Percentiles rank a stretch among this genome's conserved stretches.
Evolutionary conservation across 1,140 invertebrate species (phyloP).

Genomic region (Popillia japonica): DNA sequence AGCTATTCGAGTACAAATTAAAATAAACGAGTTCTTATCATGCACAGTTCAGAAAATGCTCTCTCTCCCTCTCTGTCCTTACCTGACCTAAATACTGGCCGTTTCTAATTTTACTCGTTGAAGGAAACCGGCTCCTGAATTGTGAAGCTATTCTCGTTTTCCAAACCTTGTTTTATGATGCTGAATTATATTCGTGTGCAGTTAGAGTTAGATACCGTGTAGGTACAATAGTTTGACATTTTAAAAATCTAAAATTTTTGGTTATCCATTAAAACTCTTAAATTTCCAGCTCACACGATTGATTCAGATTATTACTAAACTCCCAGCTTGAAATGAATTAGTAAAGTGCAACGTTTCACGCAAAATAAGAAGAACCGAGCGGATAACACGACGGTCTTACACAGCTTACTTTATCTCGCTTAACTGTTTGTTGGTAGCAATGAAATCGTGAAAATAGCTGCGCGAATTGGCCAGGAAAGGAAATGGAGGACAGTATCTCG

Average conservation of each 20-base stretch:
- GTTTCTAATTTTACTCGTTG: constrained; percentile 16
- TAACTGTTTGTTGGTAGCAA: neutral
- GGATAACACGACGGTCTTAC: neutral
- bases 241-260: no score
- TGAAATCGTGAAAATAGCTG: constrained; percentile 26
- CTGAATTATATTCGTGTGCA: no score
- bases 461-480: neutral
- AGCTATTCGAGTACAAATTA: neutral
- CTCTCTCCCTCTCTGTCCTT: neutral
- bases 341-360: neutral
- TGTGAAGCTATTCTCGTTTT: neutral
- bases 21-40: constrained; percentile 23
- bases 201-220: no score
- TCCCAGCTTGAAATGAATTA: neutral
- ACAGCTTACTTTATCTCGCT: neutral
- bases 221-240: no score
- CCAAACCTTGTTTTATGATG: neutral
- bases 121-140: neutral
- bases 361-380: neutral
- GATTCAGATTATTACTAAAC: neutral
- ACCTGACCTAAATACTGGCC: constrained; percentile 27
- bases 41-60: neutral
- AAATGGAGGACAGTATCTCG: constrained; percentile 18
- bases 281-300: neutral
- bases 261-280: no score